Percentiles rank a stretch among this genome's conserved stretches.
Conservation (phyloP, 2,797 vertebrate genomes). For the Liasis olivaceus region DNA sequence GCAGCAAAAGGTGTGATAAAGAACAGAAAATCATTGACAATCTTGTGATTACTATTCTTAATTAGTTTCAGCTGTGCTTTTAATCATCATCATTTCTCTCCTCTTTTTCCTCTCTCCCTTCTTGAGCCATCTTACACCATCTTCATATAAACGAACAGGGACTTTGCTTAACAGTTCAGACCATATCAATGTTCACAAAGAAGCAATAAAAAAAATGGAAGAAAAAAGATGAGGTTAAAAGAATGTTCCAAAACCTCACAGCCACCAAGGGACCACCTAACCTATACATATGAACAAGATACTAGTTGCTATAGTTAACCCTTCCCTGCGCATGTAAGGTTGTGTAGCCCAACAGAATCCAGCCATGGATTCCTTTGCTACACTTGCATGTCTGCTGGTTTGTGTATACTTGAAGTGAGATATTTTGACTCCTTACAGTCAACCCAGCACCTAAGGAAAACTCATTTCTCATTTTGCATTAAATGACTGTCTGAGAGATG, state of each 20-base stretch:
- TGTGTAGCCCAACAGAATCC: too few species aligned
- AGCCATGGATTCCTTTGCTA: too few species aligned
- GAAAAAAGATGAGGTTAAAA: too few species aligned
- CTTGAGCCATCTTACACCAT: neutral
- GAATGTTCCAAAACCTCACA: too few species aligned
- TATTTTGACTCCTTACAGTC: neutral
- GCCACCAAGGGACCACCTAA: too few species aligned
- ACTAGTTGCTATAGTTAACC: too few species aligned
- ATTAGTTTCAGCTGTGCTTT: neutral
- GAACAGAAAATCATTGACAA: neutral
- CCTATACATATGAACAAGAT: too few species aligned
- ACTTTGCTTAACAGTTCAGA: neutral
- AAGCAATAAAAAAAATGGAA: neutral
- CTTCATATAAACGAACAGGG: neutral
- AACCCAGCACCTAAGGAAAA: neutral
- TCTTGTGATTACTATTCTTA: neutral
- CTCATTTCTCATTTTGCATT: constrained; percentile 53
- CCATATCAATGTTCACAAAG: neutral
- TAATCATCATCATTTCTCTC: neutral
- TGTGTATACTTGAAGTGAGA: neutral
- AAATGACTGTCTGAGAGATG: constrained; percentile 38
- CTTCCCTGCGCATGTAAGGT: too few species aligned
- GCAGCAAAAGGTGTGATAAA: neutral
- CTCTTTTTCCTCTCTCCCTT: neutral
- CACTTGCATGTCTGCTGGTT: too few species aligned